Conservation (phyloP, 2,797 vertebrate species). For the Acridotheres tristis region DNA sequence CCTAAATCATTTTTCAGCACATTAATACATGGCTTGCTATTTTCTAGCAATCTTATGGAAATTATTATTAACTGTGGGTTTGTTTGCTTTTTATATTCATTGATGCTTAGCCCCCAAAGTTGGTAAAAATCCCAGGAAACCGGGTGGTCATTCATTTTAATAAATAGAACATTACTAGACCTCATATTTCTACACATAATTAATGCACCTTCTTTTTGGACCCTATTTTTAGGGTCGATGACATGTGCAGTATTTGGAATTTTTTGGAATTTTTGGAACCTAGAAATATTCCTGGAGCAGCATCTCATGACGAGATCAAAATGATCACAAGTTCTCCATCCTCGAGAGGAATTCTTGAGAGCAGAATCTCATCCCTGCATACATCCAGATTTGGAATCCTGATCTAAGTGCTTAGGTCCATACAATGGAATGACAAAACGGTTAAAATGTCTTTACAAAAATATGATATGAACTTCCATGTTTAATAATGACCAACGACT, state of each 20-base stretch:
- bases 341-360: neutral
- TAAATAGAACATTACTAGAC: neutral
- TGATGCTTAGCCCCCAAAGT: neutral
- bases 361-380: neutral
- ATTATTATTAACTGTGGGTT: constrained; percentile 4
- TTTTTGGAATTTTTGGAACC: neutral
- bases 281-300: neutral
- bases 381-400: neutral
- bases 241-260: neutral
- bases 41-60: constrained; percentile 29
- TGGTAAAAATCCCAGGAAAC: constrained; percentile 28
- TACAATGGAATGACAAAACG: neutral
- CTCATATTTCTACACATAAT: neutral
- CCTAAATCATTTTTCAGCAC: constrained; percentile 3
- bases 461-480: neutral
- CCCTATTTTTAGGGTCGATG: neutral
- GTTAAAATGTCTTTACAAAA: neutral
- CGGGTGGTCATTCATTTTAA: neutral
- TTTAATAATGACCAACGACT: neutral
- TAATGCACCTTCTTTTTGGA: neutral
- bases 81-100: constrained; percentile 19
- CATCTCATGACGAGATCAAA: neutral
- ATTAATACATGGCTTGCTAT: constrained; percentile 1
- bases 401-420: neutral
- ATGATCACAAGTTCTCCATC: neutral